Percentiles rank a stretch among this genome's conserved stretches.
These are phyloP conservation scores for Corythaeola cristata DNA, from an alignment of 2,113 vertebrate genomes.

Conservation along the genomic window DNA sequence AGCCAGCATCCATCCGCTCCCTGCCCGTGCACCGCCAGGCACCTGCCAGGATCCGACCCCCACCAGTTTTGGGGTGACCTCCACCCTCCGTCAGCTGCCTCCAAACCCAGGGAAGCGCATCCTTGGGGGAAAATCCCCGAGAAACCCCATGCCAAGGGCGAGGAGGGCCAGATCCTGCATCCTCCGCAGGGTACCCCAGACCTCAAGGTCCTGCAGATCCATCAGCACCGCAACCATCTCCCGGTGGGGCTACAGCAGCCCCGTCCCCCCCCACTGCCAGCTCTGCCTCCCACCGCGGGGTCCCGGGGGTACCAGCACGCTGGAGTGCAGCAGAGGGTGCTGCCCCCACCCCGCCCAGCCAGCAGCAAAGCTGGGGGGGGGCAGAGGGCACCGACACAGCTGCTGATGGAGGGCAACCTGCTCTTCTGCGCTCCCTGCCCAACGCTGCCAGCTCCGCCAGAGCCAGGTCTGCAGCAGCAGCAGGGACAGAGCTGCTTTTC, in stretches of 20 bases:
- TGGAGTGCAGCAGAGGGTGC: not conserved
- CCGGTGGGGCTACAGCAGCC: not conserved
- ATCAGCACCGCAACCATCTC: not conserved
- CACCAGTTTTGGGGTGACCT: not conserved
- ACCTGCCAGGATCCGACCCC: not conserved
- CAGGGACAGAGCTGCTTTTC: not conserved
- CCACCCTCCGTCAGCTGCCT: not conserved
- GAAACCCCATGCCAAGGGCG: fast-evolving
- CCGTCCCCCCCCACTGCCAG: fast-evolving
- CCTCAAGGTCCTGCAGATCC: not conserved
- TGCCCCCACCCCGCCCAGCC: not conserved
- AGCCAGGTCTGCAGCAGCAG: not conserved
- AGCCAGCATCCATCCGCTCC: not conserved
- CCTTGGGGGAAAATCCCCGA: not conserved
- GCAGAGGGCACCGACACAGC: not conserved
- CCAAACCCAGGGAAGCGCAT: not conserved
- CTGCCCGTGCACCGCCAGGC: fast-evolving
- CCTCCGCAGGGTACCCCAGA: too few species aligned
- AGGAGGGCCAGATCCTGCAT: too few species aligned
- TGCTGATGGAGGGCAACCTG: not conserved
- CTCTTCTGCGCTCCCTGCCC: not conserved
- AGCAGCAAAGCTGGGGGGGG: not conserved
- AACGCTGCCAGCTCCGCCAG: fast-evolving
- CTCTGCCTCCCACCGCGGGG: not conserved
- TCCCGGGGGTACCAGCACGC: not conserved